Conservation (phyloP, 2,888 invertebrate species). For the Plebejus argus region DNA sequence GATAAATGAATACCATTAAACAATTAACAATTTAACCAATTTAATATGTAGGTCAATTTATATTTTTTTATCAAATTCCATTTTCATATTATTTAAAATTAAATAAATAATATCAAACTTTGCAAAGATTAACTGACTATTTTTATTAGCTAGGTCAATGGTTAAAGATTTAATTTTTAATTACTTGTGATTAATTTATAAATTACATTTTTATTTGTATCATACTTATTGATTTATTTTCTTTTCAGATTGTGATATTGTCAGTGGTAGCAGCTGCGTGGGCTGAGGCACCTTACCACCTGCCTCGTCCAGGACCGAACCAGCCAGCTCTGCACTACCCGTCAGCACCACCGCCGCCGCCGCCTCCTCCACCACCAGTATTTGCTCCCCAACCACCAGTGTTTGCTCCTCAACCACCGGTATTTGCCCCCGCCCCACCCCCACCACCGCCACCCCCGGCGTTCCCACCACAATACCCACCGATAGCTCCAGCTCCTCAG, state of each 20-base stretch:
- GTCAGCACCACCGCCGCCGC: slow-evolving; percentile 48
- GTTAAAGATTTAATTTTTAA: no score
- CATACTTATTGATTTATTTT: slow-evolving; percentile 6
- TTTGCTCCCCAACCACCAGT: slow-evolving; percentile 38
- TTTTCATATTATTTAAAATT: no score
- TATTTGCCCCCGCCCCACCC: slow-evolving; percentile 1
- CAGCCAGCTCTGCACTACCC: slow-evolving; percentile 59
- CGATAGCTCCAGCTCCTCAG: slow-evolving; percentile 35
- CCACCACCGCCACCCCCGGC: slow-evolving; percentile 32
- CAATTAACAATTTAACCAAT: no score
- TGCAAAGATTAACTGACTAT: no score
- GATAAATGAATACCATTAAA: no score
- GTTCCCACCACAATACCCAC: slow-evolving; percentile 19
- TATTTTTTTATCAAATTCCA: no score
- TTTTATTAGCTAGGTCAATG: no score
- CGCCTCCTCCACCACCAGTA: slow-evolving; percentile 40
- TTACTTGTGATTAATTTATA: no score
- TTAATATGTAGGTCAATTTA: no score
- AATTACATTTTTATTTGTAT: background rate
- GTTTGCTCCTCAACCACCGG: slow-evolving; percentile 13
- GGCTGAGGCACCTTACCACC: slow-evolving; percentile 69
- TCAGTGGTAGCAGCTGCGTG: slow-evolving; percentile 60
- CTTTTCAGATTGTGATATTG: slow-evolving; percentile 63
- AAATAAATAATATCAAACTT: no score
- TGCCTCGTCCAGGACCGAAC: slow-evolving; percentile 61